Percentiles rank a stretch among this genome's conserved stretches.
phyloP scores from a whole-genome alignment of 2,888 invertebrate genomes.

The Drosophila merina region DNA sequence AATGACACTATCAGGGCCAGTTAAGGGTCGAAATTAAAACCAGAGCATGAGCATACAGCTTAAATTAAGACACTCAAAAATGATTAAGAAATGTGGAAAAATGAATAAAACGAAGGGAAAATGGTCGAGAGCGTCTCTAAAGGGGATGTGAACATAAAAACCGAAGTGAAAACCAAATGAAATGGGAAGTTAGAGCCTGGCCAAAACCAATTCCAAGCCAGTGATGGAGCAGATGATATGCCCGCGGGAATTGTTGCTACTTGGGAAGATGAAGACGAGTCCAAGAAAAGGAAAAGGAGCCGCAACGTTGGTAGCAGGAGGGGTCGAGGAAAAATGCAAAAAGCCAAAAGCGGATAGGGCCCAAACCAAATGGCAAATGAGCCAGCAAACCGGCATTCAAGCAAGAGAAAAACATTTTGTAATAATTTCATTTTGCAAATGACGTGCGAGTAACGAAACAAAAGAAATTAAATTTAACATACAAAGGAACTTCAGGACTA shows the following conservation, averaged over 20 bases:
- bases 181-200: slow-evolving; percentile 39
- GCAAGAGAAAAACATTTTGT: slow-evolving; percentile 69
- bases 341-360: slow-evolving; percentile 20
- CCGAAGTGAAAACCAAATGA: slow-evolving; percentile 43
- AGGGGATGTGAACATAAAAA: slow-evolving; percentile 44
- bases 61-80: slow-evolving; percentile 77
- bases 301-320: not conserved
- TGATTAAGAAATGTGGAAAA: slow-evolving; percentile 70
- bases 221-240: slow-evolving; percentile 76
- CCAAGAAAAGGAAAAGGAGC: slow-evolving; percentile 38
- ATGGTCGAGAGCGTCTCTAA: not conserved
- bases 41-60: slow-evolving; percentile 57
- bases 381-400: slow-evolving; percentile 32
- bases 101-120: slow-evolving; percentile 42
- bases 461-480: slow-evolving; percentile 79
- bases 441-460: slow-evolving; percentile 81
- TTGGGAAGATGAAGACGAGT: slow-evolving; percentile 49
- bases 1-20: slow-evolving; percentile 68
- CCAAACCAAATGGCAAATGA: slow-evolving; percentile 53
- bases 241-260: slow-evolving; percentile 73
- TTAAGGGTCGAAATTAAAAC: slow-evolving; percentile 61
- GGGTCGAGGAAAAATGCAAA: slow-evolving; percentile 39
- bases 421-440: slow-evolving; percentile 82
- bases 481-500: slow-evolving; percentile 49
- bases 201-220: slow-evolving; percentile 26